Evolutionary conservation across 2,888 invertebrate species (phyloP), one percentile per base, ranked within the genome.

Genomic region (Glaucopsyche alexis): DNA sequence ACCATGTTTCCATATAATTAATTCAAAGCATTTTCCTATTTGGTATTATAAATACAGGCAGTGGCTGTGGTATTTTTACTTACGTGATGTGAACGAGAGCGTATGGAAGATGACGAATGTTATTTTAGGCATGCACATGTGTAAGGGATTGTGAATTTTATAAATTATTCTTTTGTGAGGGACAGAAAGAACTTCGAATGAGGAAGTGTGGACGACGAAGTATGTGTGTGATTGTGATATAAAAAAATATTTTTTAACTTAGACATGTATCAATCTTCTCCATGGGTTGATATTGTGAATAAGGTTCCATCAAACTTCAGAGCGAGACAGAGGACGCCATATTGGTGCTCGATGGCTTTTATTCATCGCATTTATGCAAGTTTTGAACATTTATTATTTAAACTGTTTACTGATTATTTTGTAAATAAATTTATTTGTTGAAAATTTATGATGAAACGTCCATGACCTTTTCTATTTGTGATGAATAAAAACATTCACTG

Each of bases 1-100:
- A 85, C 88, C 87, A 84, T 87, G 84, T 90, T 90, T 89, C 89
- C 88, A 86, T 85, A 86, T 84, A 87, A 86, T 86, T 90, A 86
- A 86, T 83, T 89, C 83, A 79, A 87, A 88, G 90, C 91, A 91
- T 92, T 91, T 91, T 92, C 91, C 91, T 92, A 92, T 92, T 93
- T 88, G 93, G 92, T 92, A 91, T 92, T 92, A 90, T 91, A 88
- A 91, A 91, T 92, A 93, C 92, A 92, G 91, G 91, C 90, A 90
- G 92, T 93, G 93, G 93, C 93, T 93, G 93, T 93, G 93, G 93
- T 93, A 92, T 92, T 87, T 91, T 91, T 89, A 91, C 90, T 90
- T 91, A 90, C 86, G 86, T 90, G 89, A 89, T 83, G 79, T 87
- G 90, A 84, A 86, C 85, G 81, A 81, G 84, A 74, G 71, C 73